These are phyloP conservation scores for Heterochromis multidens DNA, from an alignment of 2,113 vertebrate genomes.

Conservation along the genomic window DNA sequence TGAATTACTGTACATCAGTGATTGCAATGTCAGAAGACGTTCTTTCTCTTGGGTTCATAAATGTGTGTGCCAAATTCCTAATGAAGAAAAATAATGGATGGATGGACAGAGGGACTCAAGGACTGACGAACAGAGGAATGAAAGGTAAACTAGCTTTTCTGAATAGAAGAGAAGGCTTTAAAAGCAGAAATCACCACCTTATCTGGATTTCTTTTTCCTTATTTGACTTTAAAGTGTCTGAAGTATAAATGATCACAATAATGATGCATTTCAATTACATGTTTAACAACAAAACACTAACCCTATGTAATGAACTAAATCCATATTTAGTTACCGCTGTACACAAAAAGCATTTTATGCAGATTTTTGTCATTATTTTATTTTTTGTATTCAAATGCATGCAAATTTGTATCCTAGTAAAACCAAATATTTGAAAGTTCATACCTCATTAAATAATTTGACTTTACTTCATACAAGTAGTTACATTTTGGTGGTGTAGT, in stretches of 20 bases:
- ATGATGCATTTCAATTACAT: not conserved
- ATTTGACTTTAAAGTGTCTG: too few species aligned
- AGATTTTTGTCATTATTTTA: not conserved
- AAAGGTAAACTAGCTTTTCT: not conserved
- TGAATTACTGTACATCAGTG: not conserved
- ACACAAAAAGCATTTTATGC: not conserved
- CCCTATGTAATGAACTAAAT: not conserved
- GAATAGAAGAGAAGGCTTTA: not conserved
- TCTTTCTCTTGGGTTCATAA: not conserved
- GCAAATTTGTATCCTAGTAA: not conserved
- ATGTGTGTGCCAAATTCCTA: not conserved
- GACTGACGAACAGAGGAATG: not conserved
- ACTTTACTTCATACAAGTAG: not conserved
- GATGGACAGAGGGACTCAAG: not conserved
- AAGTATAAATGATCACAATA: not conserved
- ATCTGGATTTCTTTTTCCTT: not conserved
- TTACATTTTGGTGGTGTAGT: not conserved
- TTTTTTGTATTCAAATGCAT: not conserved
- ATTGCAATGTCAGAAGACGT: not conserved
- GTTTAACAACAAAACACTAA: not conserved
- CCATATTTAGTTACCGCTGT: not conserved
- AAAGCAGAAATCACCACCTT: not conserved
- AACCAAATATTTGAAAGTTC: not conserved
- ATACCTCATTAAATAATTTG: not conserved
- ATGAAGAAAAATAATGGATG: not conserved